phyloP scores from a whole-genome alignment of 2,797 vertebrate genomes.

The Paramormyrops hopkinsi region DNA sequence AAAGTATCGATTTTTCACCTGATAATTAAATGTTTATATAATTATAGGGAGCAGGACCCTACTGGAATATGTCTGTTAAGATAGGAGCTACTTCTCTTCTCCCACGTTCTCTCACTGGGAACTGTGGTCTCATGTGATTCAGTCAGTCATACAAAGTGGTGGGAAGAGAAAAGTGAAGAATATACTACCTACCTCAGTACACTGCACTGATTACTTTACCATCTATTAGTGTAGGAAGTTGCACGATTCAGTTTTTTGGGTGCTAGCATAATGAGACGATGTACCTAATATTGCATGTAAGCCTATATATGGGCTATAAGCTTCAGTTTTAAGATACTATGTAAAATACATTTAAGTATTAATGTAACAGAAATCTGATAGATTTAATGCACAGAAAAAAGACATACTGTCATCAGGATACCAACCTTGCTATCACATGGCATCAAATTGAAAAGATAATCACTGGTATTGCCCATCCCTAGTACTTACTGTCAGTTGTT shows the following conservation, averaged over 20 bases:
- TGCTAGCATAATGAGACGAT: background rate
- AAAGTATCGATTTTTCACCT: background rate
- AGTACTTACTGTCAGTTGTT: background rate
- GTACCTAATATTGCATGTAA: background rate
- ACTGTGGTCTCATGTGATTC: background rate
- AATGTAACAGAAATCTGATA: background rate
- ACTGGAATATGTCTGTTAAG: background rate
- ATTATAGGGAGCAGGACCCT: background rate
- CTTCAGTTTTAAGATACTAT: background rate
- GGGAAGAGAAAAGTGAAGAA: background rate
- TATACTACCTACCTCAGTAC: background rate
- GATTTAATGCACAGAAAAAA: background rate
- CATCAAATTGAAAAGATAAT: background rate
- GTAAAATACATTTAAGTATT: background rate
- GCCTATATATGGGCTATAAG: background rate
- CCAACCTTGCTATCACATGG: background rate
- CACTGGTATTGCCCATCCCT: background rate
- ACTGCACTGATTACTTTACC: background rate
- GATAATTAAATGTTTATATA: background rate
- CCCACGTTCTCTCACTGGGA: background rate
- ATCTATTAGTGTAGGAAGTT: background rate
- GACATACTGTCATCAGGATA: background rate
- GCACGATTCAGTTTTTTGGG: background rate
- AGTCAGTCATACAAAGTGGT: background rate
- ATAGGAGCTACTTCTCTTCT: background rate